Evolutionary conservation across 2,113 vertebrate genomes (phyloP).

Genomic region (Oxyruncus cristatus): DNA sequence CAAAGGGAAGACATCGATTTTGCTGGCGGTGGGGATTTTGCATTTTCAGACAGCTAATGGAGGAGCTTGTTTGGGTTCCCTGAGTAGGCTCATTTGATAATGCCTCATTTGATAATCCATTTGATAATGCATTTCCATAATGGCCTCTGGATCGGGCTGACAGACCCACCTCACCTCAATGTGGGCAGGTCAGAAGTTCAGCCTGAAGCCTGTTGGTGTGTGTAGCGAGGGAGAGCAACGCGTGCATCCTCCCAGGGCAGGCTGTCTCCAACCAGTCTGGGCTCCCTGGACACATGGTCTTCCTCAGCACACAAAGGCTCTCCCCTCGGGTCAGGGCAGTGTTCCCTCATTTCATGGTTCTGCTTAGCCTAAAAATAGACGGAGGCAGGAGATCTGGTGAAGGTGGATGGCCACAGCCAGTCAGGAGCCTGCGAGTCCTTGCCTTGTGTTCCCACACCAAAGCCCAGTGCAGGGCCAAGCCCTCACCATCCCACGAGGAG

Average conservation of each 20-base stretch:
- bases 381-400: neutral
- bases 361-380: neutral
- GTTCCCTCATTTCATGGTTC: neutral
- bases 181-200: conserved; percentile 26
- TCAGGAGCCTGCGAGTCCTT: neutral
- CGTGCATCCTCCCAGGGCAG: neutral
- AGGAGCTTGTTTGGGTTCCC: neutral
- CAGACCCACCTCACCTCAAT: neutral
- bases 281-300: neutral
- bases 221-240: accelerated
- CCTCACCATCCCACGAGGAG: neutral
- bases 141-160: neutral
- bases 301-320: neutral
- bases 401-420: neutral
- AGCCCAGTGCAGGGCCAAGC: neutral
- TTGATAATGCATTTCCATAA: conserved; percentile 3
- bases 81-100: neutral
- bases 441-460: neutral
- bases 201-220: neutral
- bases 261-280: conserved; percentile 18
- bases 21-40: neutral
- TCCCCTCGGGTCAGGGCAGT: neutral
- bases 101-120: neutral
- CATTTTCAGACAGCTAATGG: neutral
- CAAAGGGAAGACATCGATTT: neutral